Conservation (phyloP, 2,113 vertebrate genomes). For the Hipposideros armiger region DNA sequence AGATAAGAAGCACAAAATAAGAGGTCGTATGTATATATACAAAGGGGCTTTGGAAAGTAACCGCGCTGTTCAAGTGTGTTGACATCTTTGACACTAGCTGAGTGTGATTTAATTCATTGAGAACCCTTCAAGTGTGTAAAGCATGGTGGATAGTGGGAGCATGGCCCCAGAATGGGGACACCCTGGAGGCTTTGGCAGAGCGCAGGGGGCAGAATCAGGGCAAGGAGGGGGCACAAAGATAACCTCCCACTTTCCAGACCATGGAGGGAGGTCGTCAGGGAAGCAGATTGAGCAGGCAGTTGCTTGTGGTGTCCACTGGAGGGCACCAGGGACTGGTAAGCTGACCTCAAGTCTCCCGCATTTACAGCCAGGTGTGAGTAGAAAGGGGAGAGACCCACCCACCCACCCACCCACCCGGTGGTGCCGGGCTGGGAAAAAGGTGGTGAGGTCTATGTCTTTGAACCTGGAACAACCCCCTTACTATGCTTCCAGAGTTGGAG, state of each 20-base stretch:
- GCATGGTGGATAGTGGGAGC: no score
- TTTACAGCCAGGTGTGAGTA: no score
- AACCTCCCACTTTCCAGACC: background rate
- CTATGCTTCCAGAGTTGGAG: background rate
- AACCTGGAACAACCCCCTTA: background rate
- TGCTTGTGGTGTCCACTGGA: background rate
- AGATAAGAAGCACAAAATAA: background rate
- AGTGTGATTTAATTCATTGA: background rate
- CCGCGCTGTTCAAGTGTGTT: background rate
- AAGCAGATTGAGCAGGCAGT: background rate
- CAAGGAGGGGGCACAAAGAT: background rate
- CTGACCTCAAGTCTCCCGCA: background rate
- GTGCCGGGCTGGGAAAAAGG: no score
- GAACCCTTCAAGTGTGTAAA: background rate
- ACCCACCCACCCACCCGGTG: no score
- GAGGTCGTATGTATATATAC: no score
- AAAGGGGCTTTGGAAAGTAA: background rate
- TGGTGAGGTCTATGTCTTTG: background rate
- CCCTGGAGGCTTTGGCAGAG: background rate
- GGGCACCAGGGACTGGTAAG: background rate
- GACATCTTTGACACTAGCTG: background rate
- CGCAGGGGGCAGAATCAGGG: background rate
- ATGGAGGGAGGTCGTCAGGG: background rate
- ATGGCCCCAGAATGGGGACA: background rate
- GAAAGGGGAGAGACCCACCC: no score